Base-by-base conservation (phyloP, 1,140 invertebrate genomes). In the Ceratina australensis region DNA sequence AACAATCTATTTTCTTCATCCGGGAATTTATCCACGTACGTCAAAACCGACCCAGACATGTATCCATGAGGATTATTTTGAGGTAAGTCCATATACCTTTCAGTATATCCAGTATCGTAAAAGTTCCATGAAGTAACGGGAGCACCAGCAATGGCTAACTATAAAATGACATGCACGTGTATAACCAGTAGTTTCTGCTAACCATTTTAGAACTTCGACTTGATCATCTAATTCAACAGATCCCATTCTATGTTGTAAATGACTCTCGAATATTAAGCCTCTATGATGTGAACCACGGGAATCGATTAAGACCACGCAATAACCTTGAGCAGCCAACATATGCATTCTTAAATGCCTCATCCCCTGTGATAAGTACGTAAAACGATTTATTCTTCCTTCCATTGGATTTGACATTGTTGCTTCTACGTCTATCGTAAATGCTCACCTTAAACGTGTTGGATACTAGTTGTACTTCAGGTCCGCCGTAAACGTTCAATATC, bases 381-480 rank as follows among this genome's bases (percentile, higher is more conserved):
- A 33, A 24, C 13, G 47, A n/a, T 1, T 22, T 56, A 50, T 49
- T n/a, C 22, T 57, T 20, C 13, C 22, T 28, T n/a, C 5, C 15
- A 22, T 33, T 42, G 3, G 24, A 73, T 8, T 3, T 42, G 5
- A 42, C 16, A 47, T 15, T n/a, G 16, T 54, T 8, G 22, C 28
- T 47, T 42, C 24, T 7, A 7, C 7, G 7, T 7, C 10, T 10
- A 42, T 42, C 33, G 33, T 10, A 68, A 33, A 63, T 49, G 22
- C 73, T 77, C 90, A 97, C 97, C 93, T 98, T 98, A 90, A 98
- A 99, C 24, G 96, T 96, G 93, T 99, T 99, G 49, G 97, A 97
- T 52, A 99, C 98, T 49, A 99, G 94, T 93, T 99, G 98, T 28
- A 99, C 98, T 91, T 99, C 98, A 0, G 98, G 98, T 16, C 99